Base-by-base conservation (phyloP, 2,888 invertebrate genomes). In the Callinectes sapidus region DNA sequence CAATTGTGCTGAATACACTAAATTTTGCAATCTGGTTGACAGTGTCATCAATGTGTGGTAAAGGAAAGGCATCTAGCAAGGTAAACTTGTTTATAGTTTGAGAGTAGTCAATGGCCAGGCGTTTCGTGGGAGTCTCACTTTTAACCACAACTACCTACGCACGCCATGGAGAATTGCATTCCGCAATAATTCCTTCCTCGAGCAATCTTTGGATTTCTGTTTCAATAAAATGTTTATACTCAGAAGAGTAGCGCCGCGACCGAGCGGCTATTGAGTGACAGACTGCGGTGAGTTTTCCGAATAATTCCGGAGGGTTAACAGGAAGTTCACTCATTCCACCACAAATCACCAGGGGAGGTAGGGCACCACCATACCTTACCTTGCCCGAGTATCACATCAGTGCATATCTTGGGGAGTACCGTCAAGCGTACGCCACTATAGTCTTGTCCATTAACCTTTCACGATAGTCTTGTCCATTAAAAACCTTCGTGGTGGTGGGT, bases 1-100 rank as follows among this genome's bases (percentile, higher is more conserved):
- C 92, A 2, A 93, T 85, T 2, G 89, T 93, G 87, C 91, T 95
- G 55, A 94, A 94, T 0, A 94, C 88, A 18, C 92, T 32, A 55
- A 91, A 92, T 66, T 55, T 35, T 2, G 92, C 89, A 91, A 92
- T 88, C n/a, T 89, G 48, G n/a, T 87, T 61, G 42, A 87, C 87
- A 16, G 87, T 32, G 1, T 61, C 91, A 88, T 87, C 87, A 14
- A 94, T 94, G 32, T 71, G 91, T 13, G 95, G 95, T 0, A 92
- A 66, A 3, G 90, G 92, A 85, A 85, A 92, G 8, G 85, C 85
- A 85, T 92, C 92, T 13, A 92, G 86, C 8, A 35, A 2, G 0
- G 90, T 92, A 71, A 85, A 90, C 28, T 35, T 35, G 48, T 87
- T 91, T 1, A 91, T 91, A 18, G 91, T 91, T 55, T 87, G 87